phyloP scores from a whole-genome alignment of 2,113 vertebrate species.

The Porphyrio hochstetteri region DNA sequence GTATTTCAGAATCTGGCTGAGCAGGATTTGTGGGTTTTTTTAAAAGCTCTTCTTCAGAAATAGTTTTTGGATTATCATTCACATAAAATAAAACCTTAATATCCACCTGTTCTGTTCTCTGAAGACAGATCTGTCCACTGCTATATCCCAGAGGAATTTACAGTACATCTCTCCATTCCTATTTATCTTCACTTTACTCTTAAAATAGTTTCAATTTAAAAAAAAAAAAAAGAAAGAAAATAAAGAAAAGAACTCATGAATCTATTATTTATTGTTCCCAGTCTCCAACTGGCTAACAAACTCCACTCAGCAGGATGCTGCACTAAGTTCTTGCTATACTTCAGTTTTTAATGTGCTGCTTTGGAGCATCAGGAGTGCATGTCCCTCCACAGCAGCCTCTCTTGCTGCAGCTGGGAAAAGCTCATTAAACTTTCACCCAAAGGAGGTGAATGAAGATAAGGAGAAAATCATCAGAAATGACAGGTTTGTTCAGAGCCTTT shows the following conservation, averaged over 20 bases:
- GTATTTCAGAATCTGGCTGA: slow-evolving; percentile 6
- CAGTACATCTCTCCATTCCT: background rate
- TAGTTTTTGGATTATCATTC: slow-evolving; percentile 26
- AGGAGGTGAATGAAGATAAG: background rate
- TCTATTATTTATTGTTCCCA: background rate
- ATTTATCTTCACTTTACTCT: background rate
- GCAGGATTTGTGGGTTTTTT: slow-evolving; percentile 10
- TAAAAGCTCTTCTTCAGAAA: slow-evolving; percentile 17
- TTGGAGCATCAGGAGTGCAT: background rate
- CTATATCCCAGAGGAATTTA: background rate
- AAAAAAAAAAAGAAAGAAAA: background rate
- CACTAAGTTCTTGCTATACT: background rate
- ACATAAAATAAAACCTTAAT: slow-evolving; percentile 33
- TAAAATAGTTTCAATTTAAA: background rate
- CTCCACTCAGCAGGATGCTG: background rate
- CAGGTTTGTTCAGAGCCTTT: background rate
- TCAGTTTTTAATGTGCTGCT: background rate
- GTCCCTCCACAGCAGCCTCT: background rate
- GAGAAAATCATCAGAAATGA: background rate
- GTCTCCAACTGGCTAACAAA: background rate
- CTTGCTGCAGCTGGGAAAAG: background rate
- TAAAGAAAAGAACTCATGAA: background rate
- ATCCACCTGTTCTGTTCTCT: background rate
- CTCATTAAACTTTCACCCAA: background rate
- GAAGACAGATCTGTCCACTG: background rate